These are phyloP conservation scores for Nothobranchius furzeri DNA, from an alignment of 2,113 vertebrate species.

Conservation along the genomic window DNA sequence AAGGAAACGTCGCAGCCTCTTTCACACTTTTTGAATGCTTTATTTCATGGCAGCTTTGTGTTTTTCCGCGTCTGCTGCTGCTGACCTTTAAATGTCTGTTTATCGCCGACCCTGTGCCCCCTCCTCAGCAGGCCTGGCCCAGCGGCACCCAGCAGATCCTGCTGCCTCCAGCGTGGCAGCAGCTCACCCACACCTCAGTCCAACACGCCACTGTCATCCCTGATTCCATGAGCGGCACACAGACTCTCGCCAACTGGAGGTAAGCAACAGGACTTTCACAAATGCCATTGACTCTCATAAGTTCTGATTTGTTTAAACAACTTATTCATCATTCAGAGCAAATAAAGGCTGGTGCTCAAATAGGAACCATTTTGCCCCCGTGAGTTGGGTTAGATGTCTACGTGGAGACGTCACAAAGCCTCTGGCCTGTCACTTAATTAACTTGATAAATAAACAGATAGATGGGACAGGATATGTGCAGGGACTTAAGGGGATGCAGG, in stretches of 20 bases:
- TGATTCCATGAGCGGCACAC: constrained; percentile 90
- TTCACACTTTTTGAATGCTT: not conserved
- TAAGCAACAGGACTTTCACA: too few species aligned
- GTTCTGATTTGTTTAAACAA: constrained; percentile 9
- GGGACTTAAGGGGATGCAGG: constrained; percentile 41
- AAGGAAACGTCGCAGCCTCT: not conserved
- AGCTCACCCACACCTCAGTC: constrained; percentile 97
- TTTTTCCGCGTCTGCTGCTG: constrained; percentile 15
- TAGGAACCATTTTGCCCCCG: constrained; percentile 48
- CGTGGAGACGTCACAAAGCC: constrained; percentile 32
- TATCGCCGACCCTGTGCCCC: constrained; percentile 17
- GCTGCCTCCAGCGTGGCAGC: constrained; percentile 96
- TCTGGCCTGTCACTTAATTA: constrained; percentile 43
- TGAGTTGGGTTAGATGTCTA: constrained; percentile 45
- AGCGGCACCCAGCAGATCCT: constrained; percentile 97
- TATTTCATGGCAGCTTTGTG: not conserved
- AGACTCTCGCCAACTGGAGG: constrained; percentile 96
- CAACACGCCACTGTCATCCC: constrained; percentile 95
- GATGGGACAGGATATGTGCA: constrained; percentile 45
- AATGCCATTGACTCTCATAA: too few species aligned
- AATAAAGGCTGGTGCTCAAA: constrained; percentile 42
- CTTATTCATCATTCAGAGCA: constrained; percentile 45
- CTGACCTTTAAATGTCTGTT: constrained; percentile 32
- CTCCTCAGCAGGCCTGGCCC: constrained; percentile 93
- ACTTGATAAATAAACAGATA: constrained; percentile 55